Conservation (phyloP, 2,797 vertebrate species). For the Rhodeus uyekii region DNA sequence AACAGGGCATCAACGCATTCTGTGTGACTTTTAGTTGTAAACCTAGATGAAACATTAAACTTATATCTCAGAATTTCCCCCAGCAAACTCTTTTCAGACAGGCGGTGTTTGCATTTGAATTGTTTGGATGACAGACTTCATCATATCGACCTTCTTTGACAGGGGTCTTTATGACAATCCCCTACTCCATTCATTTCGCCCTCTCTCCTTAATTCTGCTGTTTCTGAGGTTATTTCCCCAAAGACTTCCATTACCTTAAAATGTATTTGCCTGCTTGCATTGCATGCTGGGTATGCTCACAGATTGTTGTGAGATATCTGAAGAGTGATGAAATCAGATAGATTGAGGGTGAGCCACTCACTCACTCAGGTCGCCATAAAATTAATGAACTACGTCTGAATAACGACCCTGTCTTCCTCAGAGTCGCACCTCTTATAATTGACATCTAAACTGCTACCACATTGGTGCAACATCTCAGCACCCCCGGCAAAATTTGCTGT, state of each 20-base stretch:
- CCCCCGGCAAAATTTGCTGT: neutral
- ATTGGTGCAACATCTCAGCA: constrained; percentile 8
- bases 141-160: neutral
- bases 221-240: constrained; percentile 21
- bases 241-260: constrained; percentile 6
- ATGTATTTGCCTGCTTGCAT: neutral
- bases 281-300: constrained; percentile 5
- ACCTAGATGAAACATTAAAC: neutral
- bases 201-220: neutral
- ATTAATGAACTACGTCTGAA: constrained; percentile 50
- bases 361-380: constrained; percentile 28
- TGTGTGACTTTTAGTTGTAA: neutral
- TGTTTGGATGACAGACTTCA: constrained; percentile 14
- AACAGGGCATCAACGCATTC: no score
- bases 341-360: constrained; percentile 31
- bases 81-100: neutral
- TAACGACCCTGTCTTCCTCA: constrained; percentile 26
- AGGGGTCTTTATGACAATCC: neutral
- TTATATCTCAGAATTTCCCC: neutral
- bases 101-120: constrained; percentile 9
- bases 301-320: constrained; percentile 10
- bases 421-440: constrained; percentile 46
- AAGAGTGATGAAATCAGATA: constrained; percentile 11
- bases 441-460: constrained; percentile 46
- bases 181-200: neutral